Evolutionary conservation across 2,113 vertebrate genomes (phyloP).

Genomic region (Cyanoderma ruficeps): DNA sequence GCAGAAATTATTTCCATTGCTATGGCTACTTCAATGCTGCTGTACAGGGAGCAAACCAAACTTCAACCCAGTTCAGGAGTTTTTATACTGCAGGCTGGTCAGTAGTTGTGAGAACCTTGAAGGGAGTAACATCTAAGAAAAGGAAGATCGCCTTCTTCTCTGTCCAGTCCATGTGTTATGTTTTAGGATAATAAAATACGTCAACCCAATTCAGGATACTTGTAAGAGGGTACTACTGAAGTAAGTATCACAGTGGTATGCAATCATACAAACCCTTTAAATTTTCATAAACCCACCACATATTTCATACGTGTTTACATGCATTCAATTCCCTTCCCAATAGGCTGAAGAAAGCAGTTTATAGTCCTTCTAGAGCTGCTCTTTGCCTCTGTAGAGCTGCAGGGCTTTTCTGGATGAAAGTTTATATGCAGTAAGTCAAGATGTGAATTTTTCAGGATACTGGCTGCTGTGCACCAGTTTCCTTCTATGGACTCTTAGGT

Average conservation of each 20-base stretch:
- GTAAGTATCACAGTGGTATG: neutral
- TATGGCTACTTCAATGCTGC: neutral
- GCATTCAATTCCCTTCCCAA: neutral
- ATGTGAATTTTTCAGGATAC: neutral
- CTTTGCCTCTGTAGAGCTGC: neutral
- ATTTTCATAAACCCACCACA: neutral
- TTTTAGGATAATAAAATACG: neutral
- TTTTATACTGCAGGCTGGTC: neutral
- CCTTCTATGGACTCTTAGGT: neutral
- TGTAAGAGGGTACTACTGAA: neutral
- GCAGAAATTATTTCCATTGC: neutral
- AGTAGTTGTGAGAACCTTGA: neutral
- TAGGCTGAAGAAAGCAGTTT: neutral
- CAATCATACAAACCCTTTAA: neutral
- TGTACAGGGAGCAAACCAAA: neutral
- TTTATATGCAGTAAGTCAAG: neutral
- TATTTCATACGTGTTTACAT: neutral
- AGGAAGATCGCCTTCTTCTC: neutral
- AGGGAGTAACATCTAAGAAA: neutral
- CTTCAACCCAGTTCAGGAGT: neutral
- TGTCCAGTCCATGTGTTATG: neutral
- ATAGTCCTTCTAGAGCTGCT: neutral
- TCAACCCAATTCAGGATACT: neutral
- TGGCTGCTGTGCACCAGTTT: neutral
- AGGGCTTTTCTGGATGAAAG: neutral